Conservation (phyloP, 2,797 vertebrate genomes). For the Sebastes aleutianus region DNA sequence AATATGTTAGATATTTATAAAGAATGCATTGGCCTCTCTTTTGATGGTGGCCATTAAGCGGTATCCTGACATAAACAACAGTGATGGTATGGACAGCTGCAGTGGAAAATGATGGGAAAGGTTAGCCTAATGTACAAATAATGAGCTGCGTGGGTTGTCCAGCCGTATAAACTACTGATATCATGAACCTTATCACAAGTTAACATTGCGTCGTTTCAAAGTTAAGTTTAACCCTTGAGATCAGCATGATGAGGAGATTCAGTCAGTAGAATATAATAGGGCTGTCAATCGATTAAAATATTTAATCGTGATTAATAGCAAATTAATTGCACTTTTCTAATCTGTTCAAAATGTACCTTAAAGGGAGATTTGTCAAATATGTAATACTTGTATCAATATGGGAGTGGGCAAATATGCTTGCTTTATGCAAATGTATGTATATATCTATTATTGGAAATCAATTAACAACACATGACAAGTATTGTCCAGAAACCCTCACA, state of each 20-base stretch:
- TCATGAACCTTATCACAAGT: background rate
- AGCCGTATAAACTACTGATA: background rate
- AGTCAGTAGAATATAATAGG: background rate
- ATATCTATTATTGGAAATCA: too few species aligned
- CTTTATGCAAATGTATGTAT: too few species aligned
- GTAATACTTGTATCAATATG: too few species aligned
- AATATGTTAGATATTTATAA: background rate
- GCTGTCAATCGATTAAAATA: background rate
- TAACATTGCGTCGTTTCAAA: background rate
- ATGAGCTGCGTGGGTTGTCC: conserved; percentile 22
- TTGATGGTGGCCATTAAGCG: conserved; percentile 3
- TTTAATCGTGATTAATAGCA: background rate
- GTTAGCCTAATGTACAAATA: conserved; percentile 43
- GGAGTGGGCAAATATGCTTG: too few species aligned
- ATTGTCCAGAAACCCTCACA: too few species aligned
- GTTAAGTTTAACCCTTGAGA: background rate
- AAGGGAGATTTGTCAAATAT: too few species aligned
- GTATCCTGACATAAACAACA: conserved; percentile 14
- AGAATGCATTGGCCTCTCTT: background rate
- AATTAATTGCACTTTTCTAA: too few species aligned
- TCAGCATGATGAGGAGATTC: background rate
- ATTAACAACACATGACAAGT: too few species aligned
- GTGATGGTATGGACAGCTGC: background rate
- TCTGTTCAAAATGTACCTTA: too few species aligned
- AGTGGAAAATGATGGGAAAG: conserved; percentile 20